Base-by-base conservation (phyloP, 2,113 vertebrate species). In the Ivindomyrus marchei region DNA sequence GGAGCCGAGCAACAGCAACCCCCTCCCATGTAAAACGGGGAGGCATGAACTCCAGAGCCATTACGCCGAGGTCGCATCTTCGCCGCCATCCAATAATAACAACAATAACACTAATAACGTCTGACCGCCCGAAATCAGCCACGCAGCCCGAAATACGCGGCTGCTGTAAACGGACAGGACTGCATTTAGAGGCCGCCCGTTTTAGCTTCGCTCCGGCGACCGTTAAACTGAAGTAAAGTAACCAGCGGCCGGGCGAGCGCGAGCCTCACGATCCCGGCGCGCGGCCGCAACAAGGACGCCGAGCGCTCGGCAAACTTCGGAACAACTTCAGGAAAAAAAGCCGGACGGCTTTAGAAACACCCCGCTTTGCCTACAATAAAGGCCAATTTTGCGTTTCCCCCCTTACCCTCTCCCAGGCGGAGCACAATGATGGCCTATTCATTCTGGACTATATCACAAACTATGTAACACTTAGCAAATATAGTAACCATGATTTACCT, bases 361-460 rank as follows among this genome's bases (percentile, higher is more conserved):
- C 17, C 17, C 80, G 39, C 3, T n/a, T 19, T 7, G 74, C 42
- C 56, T 7, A 21, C 45, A 89, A 89, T 66, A 89, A 77, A 77
- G n/a, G 19, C 42, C 47, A 47, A 13, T 46, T 83, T 9, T 9
- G 7, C 39, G 80, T 46, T 10, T 84, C 4, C 31, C 70, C n/a
- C 62, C 62, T 15, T 62, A 9, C 31, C 66, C 66, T 74, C 27
- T 74, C 74, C n/a, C 88, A 77, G 70, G 88, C 52, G 6, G 56
- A 52, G 47, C 53, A 86, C 84, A 90, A 90, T 87, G 89, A 56
- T 70, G 89, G 89, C 89, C 89, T 90, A 66, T 86, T 58, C 89
- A 58, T 66, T 66, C 84, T 62, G 39, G 24, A 46, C 88, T 39
- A 24, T 39, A 53, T 62, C 31, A 49, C 56, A 21, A 83, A 89